These are phyloP conservation scores for Nyleta sp. DNA, from an alignment of 2,888 invertebrate genomes.

Conservation along the genomic window DNA sequence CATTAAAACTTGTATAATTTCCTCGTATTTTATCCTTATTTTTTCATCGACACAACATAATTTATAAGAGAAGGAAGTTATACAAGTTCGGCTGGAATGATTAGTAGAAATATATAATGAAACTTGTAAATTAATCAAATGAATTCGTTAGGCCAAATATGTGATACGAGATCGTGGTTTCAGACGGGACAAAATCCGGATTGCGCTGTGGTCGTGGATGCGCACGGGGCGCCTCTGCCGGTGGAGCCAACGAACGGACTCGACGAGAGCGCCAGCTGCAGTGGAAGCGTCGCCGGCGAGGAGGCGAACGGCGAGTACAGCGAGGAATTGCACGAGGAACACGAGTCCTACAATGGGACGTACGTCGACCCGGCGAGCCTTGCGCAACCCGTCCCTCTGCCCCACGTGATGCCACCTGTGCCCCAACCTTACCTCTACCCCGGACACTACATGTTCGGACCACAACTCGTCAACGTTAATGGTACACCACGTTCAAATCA, in stretches of 20 bases:
- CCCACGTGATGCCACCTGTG: conserved; percentile 75
- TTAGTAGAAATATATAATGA: too few relatives aligned
- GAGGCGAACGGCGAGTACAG: conserved; percentile 43
- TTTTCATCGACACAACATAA: too few relatives aligned
- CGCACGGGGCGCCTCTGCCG: conserved; percentile 66
- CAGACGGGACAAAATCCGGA: conserved; percentile 72
- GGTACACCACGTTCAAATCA: conserved; percentile 73
- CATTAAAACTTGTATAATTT: too few relatives aligned
- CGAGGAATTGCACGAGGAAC: conserved; percentile 61
- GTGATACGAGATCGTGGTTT: too few relatives aligned
- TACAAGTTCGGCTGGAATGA: too few relatives aligned
- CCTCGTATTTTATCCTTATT: too few relatives aligned
- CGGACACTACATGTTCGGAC: conserved; percentile 84
- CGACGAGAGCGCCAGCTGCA: conserved; percentile 72
- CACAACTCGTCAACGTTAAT: conserved; percentile 83
- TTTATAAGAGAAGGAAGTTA: too few relatives aligned
- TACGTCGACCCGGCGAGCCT: conserved; percentile 68
- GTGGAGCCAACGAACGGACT: conserved; percentile 63
- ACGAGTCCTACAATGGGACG: conserved; percentile 61
- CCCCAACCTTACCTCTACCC: conserved; percentile 82
- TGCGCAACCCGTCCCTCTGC: conserved; percentile 76
- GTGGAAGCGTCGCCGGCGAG: conserved; percentile 74
- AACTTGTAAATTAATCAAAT: too few relatives aligned
- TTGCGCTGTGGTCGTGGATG: conserved; percentile 70
- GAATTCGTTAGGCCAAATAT: too few relatives aligned